Conservation (phyloP, 2,797 vertebrate species). For the Synanceia verrucosa region DNA sequence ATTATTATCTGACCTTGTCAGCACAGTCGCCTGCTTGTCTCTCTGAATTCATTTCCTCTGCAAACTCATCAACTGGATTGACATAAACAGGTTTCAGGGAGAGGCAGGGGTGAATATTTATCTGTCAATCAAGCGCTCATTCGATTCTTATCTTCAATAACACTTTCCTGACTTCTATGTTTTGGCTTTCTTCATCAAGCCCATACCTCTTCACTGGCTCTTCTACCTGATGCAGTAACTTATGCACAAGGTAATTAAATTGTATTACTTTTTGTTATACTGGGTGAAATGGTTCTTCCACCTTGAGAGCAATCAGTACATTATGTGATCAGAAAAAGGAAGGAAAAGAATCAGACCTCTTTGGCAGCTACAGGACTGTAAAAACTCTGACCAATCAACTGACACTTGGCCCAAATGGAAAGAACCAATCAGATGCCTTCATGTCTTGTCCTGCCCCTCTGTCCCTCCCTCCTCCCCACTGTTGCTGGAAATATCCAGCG, state of each 20-base stretch:
- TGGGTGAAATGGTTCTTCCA: too few species aligned
- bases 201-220: neutral
- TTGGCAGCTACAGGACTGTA: too few species aligned
- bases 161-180: neutral
- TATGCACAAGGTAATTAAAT: neutral
- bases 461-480: too few species aligned
- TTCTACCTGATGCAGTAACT: neutral
- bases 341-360: too few species aligned
- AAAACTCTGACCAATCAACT: too few species aligned
- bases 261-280: too few species aligned
- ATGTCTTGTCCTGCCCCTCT: too few species aligned
- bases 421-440: too few species aligned
- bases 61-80: constrained; percentile 34
- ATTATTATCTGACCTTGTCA: constrained; percentile 22
- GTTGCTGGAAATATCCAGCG: too few species aligned
- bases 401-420: too few species aligned
- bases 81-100: constrained; percentile 54
- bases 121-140: constrained; percentile 52
- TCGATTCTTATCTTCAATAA: neutral
- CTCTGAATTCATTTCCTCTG: constrained; percentile 6
- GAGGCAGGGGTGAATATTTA: constrained; percentile 44
- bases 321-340: too few species aligned
- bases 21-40: constrained; percentile 38
- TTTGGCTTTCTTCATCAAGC: neutral
- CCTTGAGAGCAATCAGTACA: too few species aligned